A percentile compares a stretch with the other conserved stretches of the same genome.
Evolutionary conservation across 2,797 vertebrate genomes (phyloP).

Genomic region (Bufotes viridis): DNA sequence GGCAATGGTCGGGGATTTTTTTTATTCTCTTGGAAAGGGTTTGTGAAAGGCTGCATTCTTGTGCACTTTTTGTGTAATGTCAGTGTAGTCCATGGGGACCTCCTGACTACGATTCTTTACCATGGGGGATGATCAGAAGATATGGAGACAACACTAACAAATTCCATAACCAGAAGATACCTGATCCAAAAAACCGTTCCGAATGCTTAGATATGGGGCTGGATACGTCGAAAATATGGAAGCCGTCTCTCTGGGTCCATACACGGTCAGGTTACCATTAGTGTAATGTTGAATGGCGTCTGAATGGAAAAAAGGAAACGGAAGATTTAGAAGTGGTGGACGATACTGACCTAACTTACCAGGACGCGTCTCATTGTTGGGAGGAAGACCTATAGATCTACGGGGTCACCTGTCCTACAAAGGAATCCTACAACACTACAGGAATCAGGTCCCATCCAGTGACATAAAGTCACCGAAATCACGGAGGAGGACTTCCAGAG

Average conservation of each 20-base stretch:
- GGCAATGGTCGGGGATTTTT: no score
- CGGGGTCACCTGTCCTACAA: not conserved
- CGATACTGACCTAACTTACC: no score
- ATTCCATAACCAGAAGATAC: conserved; percentile 62
- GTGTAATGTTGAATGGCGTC: conserved; percentile 82
- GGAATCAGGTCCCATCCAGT: not conserved
- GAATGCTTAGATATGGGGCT: conserved; percentile 70
- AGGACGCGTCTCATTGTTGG: not conserved
- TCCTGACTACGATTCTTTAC: no score
- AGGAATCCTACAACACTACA: not conserved
- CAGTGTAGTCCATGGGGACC: no score
- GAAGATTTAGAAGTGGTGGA: not conserved
- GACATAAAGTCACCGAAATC: not conserved
- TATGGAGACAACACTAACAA: not conserved
- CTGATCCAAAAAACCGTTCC: conserved; percentile 82
- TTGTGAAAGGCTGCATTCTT: no score
- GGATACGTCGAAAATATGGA: conserved; percentile 89
- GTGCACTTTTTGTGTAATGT: no score
- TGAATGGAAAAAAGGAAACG: conserved; percentile 54
- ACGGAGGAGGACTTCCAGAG: not conserved
- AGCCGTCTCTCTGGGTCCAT: conserved; percentile 81
- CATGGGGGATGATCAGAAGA: not conserved
- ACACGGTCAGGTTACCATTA: conserved; percentile 77
- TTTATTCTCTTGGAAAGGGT: no score
- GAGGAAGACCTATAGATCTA: not conserved